Base-by-base conservation (phyloP, 64 coral and sea anemone genomes). In the Acropora tenuis region DNA sequence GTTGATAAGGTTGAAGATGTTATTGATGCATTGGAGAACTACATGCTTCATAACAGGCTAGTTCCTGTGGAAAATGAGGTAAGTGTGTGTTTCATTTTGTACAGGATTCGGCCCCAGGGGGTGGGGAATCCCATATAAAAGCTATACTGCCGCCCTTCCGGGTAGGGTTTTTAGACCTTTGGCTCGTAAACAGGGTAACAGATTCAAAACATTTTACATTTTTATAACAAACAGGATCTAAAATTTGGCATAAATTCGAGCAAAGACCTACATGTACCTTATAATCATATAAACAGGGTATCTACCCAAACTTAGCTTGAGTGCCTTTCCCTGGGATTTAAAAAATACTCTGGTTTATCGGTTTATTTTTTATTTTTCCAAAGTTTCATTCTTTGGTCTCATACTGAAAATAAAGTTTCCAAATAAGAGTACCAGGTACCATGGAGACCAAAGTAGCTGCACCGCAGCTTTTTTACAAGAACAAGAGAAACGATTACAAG, bases 231-330 rank as follows among this genome's bases (percentile, higher is more conserved):
- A 73, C 30, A 73, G 71, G 71, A 73, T 30, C 71, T 73, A 73
- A 76, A 76, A 76, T 43, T 6, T 19, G 41, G 73, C 73, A 76
- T 76, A 76, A 76, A 76, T 76, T 76, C 41, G 73, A 76, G 73
- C 73, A 76, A 76, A 76, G 41, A 76, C 73, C 41, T 46, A 76
- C 73, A 53, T 53, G 50, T 53, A 53, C 50, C 73, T 76, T 76
- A 76, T 76, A 76, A 76, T 76, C 73, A 76, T 76, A 76, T 76
- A 76, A 76, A 76, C 73, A 76, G 73, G 73, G 73, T 76, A 76
- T 76, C 73, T 75, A 75, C 73, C 73, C 73, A 75, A 75, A 75
- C 73, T 75, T 45, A 75, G 73, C 41, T 75, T 75, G 73, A 75
- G 73, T 75, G 73, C 73, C 73, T 13, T 13, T 19, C 18, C 67